These are phyloP conservation scores for Calidris pugnax DNA, from an alignment of 2,113 vertebrate species.

Conservation along the genomic window DNA sequence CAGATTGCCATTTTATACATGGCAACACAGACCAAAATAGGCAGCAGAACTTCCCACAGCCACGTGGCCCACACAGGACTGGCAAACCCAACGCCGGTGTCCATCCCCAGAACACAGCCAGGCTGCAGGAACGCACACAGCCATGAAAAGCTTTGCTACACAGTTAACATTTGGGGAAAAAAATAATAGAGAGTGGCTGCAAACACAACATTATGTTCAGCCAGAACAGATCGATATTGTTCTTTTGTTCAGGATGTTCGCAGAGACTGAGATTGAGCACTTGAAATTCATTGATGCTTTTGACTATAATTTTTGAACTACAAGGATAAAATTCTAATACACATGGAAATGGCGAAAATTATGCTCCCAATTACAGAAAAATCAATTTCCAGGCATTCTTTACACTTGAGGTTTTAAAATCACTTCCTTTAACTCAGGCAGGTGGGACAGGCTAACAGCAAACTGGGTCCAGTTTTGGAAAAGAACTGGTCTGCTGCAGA, in stretches of 20 bases:
- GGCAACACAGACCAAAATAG: neutral
- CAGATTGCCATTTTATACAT: neutral
- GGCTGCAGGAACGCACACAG: neutral
- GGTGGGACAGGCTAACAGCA: neutral
- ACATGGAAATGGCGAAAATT: neutral
- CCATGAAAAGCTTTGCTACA: neutral
- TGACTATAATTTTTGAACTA: neutral
- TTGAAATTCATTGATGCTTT: neutral
- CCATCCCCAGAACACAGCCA: neutral
- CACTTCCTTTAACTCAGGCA: neutral
- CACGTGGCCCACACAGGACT: fast-evolving
- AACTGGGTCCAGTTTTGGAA: neutral
- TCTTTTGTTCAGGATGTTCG: neutral
- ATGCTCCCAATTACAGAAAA: neutral
- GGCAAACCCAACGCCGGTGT: neutral
- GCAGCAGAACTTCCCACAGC: neutral
- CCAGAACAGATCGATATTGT: neutral
- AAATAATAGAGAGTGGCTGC: neutral
- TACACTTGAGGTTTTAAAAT: neutral
- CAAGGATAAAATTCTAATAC: neutral
- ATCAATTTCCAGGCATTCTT: neutral
- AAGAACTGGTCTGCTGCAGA: neutral
- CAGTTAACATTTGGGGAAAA: neutral
- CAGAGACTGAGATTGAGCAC: neutral
- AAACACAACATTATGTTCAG: neutral